Conservation (phyloP, 2,797 vertebrate genomes). For the Buphagus erythrorhynchus region DNA sequence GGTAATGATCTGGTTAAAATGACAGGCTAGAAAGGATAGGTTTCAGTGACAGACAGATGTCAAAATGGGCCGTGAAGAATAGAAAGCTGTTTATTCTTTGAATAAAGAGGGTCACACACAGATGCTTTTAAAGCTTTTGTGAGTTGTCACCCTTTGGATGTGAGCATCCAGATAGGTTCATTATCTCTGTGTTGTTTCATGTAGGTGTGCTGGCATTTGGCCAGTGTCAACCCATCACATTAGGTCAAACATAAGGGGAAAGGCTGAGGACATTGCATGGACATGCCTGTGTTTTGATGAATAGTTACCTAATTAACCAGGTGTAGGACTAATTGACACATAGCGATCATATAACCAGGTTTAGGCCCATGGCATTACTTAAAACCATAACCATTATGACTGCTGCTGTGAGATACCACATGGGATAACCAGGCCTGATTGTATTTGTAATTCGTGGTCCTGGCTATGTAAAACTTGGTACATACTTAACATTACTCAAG, state of each 20-base stretch:
- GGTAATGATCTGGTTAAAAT: not conserved
- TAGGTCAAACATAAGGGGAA: not conserved
- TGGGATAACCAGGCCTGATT: not conserved
- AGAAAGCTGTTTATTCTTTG: not conserved
- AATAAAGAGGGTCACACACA: not conserved
- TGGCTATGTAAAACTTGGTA: not conserved
- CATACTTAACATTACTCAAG: not conserved
- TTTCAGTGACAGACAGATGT: not conserved
- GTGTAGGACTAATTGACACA: not conserved
- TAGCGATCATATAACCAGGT: not conserved
- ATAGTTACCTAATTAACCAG: not conserved
- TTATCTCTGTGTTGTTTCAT: not conserved
- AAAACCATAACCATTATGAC: not conserved
- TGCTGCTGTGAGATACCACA: not conserved
- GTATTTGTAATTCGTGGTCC: not conserved
- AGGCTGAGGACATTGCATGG: not conserved
- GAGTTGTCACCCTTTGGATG: not conserved
- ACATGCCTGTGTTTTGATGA: not conserved
- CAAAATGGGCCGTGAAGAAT: fast-evolving
- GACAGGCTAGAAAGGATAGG: not conserved
- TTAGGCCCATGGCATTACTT: not conserved
- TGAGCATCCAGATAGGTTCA: not conserved
- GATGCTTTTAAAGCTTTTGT: not conserved
- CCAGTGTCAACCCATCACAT: not conserved
- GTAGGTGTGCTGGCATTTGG: not conserved